Conservation (phyloP, 1,140 invertebrate genomes). For the Neodiprion pinetum region DNA sequence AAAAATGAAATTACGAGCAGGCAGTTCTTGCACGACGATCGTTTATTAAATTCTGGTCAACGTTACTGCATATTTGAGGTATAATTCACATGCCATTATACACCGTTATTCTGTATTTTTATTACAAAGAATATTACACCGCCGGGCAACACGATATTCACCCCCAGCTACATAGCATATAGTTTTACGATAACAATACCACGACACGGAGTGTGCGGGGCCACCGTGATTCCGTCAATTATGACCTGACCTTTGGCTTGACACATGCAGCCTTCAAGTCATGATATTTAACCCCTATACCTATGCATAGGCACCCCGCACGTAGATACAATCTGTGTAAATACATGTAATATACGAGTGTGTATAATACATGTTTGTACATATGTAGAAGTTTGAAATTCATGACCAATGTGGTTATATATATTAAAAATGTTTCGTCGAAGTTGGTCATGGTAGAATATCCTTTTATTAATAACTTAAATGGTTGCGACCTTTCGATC, state of each 20-base stretch:
- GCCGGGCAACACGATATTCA: constrained; percentile 46
- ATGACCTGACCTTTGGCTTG: not conserved
- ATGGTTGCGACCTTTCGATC: too few relatives aligned
- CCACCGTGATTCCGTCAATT: not conserved
- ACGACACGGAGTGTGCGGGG: constrained; percentile 57
- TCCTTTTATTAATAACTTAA: too few relatives aligned
- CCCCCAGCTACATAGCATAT: constrained; percentile 37
- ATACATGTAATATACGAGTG: not conserved
- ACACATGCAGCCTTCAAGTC: not conserved
- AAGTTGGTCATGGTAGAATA: too few relatives aligned
- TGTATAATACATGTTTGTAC: too few relatives aligned
- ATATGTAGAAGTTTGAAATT: too few relatives aligned
- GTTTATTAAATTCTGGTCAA: too few relatives aligned
- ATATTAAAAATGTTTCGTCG: too few relatives aligned
- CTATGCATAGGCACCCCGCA: not conserved
- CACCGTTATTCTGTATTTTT: constrained; percentile 30
- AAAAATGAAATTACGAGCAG: too few relatives aligned
- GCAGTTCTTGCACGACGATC: too few relatives aligned
- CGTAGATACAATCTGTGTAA: not conserved
- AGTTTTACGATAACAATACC: constrained; percentile 53
- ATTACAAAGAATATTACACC: constrained; percentile 48
- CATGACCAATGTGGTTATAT: too few relatives aligned
- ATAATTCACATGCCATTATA: too few relatives aligned
- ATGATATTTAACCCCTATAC: not conserved
- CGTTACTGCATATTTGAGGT: too few relatives aligned